phyloP scores from a whole-genome alignment of 2,113 vertebrate genomes.

The Hippopotamus amphibius region DNA sequence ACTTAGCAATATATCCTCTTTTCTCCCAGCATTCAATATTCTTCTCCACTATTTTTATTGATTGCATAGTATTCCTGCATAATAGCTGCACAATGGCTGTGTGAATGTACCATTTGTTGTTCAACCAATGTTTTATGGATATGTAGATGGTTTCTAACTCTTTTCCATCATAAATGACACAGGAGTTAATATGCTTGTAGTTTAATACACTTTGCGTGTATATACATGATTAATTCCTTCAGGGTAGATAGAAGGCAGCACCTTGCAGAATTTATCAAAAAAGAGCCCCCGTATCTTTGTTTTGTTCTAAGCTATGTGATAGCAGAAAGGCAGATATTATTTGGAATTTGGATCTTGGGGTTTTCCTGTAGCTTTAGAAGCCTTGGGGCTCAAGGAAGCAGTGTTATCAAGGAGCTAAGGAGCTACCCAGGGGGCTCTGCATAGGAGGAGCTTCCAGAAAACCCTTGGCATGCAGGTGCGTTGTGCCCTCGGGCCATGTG shows the following conservation, averaged over 20 bases:
- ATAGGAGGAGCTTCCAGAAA: neutral
- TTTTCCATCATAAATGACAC: neutral
- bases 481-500: neutral
- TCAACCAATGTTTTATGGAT: neutral
- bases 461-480: neutral
- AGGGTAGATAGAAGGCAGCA: neutral
- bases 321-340: neutral
- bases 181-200: neutral
- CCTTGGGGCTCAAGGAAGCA: neutral
- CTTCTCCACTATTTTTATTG: slow-evolving; percentile 1
- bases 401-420: neutral
- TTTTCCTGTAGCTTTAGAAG: neutral
- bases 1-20: neutral
- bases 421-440: neutral
- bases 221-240: neutral
- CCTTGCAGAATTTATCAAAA: neutral
- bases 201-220: neutral
- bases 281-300: neutral
- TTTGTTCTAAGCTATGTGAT: neutral
- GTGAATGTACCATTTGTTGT: neutral
- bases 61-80: neutral
- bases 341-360: neutral
- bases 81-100: neutral
- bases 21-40: neutral
- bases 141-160: slow-evolving; percentile 2